These are phyloP conservation scores for Folsomia manolachei DNA, from an alignment of 2,888 invertebrate genomes.

Conservation along the genomic window DNA sequence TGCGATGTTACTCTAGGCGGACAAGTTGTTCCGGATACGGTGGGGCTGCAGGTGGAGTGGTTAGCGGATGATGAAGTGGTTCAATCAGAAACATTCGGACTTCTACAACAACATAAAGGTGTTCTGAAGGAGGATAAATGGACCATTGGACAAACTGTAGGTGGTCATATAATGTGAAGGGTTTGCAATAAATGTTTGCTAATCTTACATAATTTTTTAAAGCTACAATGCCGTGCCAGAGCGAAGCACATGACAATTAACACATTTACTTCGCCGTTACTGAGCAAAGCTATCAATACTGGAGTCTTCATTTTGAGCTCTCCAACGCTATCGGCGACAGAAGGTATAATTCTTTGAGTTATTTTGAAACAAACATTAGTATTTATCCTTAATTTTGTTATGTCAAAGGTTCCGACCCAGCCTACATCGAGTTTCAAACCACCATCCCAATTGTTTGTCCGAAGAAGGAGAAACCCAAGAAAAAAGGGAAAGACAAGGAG, in stretches of 20 bases:
- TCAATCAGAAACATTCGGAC: conserved; percentile 50
- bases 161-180: background rate
- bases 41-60: conserved; percentile 51
- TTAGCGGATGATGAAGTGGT: conserved; percentile 50
- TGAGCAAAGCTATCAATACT: conserved; percentile 50
- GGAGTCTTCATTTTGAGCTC: conserved; percentile 45
- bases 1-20: conserved; percentile 51
- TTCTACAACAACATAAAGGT: conserved; percentile 50
- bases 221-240: conserved; percentile 51
- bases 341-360: conserved; percentile 31
- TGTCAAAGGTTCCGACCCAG: conserved; percentile 42
- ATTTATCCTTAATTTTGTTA: background rate
- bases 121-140: conserved; percentile 51
- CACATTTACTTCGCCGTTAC: conserved; percentile 50
- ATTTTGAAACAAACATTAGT: background rate
- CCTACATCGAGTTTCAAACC: conserved; percentile 46
- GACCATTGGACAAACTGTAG: conserved; percentile 52
- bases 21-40: conserved; percentile 50
- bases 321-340: conserved; percentile 33
- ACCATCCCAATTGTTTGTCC: conserved; percentile 50
- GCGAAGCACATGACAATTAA: conserved; percentile 51
- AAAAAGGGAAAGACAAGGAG: conserved; percentile 27
- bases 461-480: conserved; percentile 42
- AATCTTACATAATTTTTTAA: conserved; percentile 9
- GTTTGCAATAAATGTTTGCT: background rate